Base-by-base conservation (phyloP, 1,140 invertebrate species). In the Bombus turneri region DNA sequence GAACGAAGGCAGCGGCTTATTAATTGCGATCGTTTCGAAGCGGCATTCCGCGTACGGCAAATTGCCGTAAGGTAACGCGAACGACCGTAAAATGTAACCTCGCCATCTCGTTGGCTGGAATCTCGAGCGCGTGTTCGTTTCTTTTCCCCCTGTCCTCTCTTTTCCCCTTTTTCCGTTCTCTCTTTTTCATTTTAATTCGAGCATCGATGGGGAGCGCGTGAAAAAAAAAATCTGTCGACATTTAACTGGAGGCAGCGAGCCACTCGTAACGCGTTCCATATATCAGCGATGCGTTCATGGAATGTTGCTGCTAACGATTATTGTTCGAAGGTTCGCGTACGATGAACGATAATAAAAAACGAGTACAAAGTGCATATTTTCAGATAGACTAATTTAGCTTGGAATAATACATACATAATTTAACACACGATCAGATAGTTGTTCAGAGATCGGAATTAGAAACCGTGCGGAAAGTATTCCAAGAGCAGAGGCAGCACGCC, bases 31-130 rank as follows among this genome's bases (percentile, higher is more conserved):
- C 73, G 62, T 78, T 87, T 47, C 31, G 37, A n/a, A 34, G 57
- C 86, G 79, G 53, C 47, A 59, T 76, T 76, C 66, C 53, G 69
- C 47, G 68, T 37, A 76, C 37, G 77, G 77, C 75, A 87, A 87
- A 87, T 78, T 86, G 74, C 79, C 71, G 66, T 22, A 77, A n/a
- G 39, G 77, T 87, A 87, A 57, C 84, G 59, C 74, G 85, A 62
- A 77, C 43, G 41, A 9, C 57, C 86, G 66, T 86, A 86, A 87
- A 87, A 76, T 81, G 59, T 86, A 43, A 37, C 34, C 25, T 57
- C 43, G 34, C 75, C 84, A 64, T 85, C 64, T 66, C 72, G 41
- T 76, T 59, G 31, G 25, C 22, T 53, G 59, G 47, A 74, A 79
- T 87, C 76, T 80, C 69, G 76, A 57, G 28, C 47, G 39, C 53